Conservation (phyloP, 2,888 invertebrate species). For the Nomada fabriciana region DNA sequence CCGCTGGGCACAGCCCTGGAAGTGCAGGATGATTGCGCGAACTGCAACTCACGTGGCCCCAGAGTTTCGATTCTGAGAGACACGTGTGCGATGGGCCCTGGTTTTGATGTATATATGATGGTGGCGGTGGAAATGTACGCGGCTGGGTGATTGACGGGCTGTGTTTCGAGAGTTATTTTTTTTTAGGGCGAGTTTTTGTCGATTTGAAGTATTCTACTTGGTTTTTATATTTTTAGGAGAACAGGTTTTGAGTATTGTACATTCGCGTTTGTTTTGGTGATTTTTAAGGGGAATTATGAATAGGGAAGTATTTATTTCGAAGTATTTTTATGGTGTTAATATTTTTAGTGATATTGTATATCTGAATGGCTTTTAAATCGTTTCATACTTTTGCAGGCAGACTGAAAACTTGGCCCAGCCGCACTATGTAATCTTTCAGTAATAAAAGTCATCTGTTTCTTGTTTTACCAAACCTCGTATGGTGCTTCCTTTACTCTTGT, state of each 20-base stretch:
- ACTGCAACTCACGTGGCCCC: constrained; percentile 70
- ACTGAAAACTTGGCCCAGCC: background rate
- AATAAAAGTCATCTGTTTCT: constrained; percentile 1
- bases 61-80: constrained; percentile 2
- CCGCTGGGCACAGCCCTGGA: constrained; percentile 62
- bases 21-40: constrained; percentile 73
- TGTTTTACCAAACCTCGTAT: background rate
- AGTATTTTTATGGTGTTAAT: too few relatives aligned
- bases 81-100: constrained; percentile 22
- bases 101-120: background rate
- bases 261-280: too few relatives aligned
- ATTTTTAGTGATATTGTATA: background rate
- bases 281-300: too few relatives aligned
- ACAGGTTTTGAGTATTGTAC: too few relatives aligned
- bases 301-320: too few relatives aligned
- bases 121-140: background rate
- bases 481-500: background rate
- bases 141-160: background rate
- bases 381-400: background rate
- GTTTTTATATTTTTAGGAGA: too few relatives aligned
- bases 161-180: too few relatives aligned
- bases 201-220: too few relatives aligned
- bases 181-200: too few relatives aligned
- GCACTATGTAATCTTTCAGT: background rate
- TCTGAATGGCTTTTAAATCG: background rate